Evolutionary conservation across 2,888 invertebrate genomes (phyloP).

Genomic region (Aphodius granarius): DNA sequence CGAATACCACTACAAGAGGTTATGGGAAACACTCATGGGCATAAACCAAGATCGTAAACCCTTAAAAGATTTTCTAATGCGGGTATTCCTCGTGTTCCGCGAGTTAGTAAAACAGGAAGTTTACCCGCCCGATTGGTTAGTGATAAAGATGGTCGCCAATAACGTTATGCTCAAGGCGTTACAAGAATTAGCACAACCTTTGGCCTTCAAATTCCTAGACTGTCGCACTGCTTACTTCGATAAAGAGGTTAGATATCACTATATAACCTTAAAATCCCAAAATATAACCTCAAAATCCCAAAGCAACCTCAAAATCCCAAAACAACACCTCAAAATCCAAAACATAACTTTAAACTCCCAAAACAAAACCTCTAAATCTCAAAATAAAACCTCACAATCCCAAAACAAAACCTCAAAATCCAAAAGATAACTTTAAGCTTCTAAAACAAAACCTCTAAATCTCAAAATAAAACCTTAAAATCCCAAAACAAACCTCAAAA

Average conservation of each 20-base stretch:
- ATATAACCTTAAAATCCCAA: too few relatives aligned
- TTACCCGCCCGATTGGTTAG: constrained; percentile 89
- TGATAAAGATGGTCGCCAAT: constrained; percentile 86
- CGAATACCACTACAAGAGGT: constrained; percentile 82
- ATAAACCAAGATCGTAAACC: constrained; percentile 73
- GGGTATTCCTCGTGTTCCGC: constrained; percentile 78
- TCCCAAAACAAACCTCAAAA: too few relatives aligned
- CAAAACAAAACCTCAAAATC: too few relatives aligned
- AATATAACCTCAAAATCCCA: too few relatives aligned
- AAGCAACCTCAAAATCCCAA: too few relatives aligned
- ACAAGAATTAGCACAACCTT: constrained; percentile 85
- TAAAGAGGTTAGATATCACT: constrained; percentile 67
- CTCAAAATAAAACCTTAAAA: too few relatives aligned
- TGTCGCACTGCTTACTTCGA: constrained; percentile 73
- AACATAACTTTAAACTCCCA: too few relatives aligned
- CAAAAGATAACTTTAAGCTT: too few relatives aligned
- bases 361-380: too few relatives aligned
- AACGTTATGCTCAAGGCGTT: constrained; percentile 82
- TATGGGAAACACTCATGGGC: constrained; percentile 81
- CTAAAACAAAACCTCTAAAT: too few relatives aligned
- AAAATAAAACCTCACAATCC: too few relatives aligned
- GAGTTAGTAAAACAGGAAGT: constrained; percentile 79
- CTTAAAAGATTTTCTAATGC: constrained; percentile 82
- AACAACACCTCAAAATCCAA: too few relatives aligned
- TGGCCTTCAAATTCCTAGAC: constrained; percentile 80